These are phyloP conservation scores for Rhynchotus rufescens DNA, from an alignment of 2,797 vertebrate species.

Conservation along the genomic window DNA sequence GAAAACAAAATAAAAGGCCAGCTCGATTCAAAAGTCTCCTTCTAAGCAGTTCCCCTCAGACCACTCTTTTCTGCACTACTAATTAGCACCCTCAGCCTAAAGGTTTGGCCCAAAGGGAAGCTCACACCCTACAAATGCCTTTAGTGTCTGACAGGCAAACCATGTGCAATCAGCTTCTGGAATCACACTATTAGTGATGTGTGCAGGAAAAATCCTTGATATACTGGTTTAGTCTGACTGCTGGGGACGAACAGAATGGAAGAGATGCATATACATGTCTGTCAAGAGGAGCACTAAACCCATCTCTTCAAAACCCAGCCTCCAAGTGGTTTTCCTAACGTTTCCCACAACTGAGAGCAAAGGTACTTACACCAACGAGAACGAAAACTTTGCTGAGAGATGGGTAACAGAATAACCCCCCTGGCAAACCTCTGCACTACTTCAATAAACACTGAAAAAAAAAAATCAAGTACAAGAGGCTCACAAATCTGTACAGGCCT, in stretches of 20 bases:
- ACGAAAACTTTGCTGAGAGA: background rate
- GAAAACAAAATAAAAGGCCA: background rate
- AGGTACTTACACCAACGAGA: background rate
- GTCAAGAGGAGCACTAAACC: background rate
- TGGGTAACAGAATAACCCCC: background rate
- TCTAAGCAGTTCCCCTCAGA: constrained; percentile 25
- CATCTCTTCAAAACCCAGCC: background rate
- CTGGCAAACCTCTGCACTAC: background rate
- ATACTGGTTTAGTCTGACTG: background rate
- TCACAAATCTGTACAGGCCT: background rate
- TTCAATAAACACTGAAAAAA: background rate
- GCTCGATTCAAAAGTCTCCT: constrained; percentile 13
- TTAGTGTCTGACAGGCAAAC: constrained; percentile 18
- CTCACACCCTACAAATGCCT: constrained; percentile 4
- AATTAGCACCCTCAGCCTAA: constrained; percentile 23
- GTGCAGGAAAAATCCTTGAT: background rate
- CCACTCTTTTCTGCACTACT: background rate
- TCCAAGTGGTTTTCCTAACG: background rate
- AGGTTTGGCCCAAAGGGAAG: constrained; percentile 50
- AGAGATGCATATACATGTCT: background rate
- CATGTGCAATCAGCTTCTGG: background rate
- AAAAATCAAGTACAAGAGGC: background rate
- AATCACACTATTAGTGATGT: background rate
- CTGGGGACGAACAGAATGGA: background rate
- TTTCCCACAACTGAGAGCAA: background rate